Conservation (phyloP, 2,888 invertebrate genomes). For the Capitulum mitella region DNA sequence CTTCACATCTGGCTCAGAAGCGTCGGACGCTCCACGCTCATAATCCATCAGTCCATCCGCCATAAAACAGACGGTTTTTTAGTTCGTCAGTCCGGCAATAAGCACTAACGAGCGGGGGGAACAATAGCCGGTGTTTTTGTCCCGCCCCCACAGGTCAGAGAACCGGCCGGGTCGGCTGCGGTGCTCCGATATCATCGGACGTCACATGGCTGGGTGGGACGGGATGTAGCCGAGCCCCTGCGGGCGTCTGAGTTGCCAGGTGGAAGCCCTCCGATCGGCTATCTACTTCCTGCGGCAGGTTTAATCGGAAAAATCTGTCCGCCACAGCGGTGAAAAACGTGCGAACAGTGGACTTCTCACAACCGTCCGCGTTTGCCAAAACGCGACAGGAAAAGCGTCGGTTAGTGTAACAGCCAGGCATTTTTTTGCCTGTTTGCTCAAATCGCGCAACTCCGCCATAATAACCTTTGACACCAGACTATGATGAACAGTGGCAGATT, state of each 20-base stretch:
- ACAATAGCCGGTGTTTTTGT: constrained; percentile 1
- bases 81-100: neutral
- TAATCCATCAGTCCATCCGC: neutral
- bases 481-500: no score
- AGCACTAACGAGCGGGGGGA: neutral
- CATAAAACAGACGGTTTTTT: neutral
- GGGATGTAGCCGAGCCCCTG: neutral
- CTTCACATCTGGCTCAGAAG: neutral
- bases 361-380: no score
- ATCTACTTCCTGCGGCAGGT: neutral
- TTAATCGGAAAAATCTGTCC: no score
- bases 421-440: no score
- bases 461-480: no score
- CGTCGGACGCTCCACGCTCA: neutral
- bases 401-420: no score
- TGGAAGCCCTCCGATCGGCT: neutral
- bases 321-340: neutral
- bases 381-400: no score
- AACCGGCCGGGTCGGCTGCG: neutral
- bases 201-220: neutral
- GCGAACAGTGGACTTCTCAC: neutral
- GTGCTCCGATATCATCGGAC: neutral
- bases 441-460: no score
- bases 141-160: neutral
- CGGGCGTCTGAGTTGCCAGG: no score